phyloP scores from a whole-genome alignment of 1,140 invertebrate species.

The Heliothis virescens region DNA sequence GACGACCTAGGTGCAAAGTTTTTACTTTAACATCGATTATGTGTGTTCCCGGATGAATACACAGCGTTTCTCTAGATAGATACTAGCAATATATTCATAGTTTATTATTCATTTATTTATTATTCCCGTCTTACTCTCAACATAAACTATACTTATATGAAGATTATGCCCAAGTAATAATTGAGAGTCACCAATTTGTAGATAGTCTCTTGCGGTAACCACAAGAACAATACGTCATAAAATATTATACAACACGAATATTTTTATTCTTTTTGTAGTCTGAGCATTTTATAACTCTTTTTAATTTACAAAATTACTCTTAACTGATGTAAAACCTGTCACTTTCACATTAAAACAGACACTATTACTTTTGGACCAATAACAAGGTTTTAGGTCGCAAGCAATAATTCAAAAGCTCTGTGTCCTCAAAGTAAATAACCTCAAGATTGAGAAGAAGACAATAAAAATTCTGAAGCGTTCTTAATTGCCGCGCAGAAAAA shows the following conservation, averaged over 20 bases:
- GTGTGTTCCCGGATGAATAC: not conserved
- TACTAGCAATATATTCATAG: not conserved
- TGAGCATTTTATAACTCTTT: not conserved
- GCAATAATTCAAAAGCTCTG: not conserved
- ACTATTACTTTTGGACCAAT: not conserved
- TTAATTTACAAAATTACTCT: not conserved
- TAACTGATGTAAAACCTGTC: not conserved
- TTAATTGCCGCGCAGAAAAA: constrained; percentile 14
- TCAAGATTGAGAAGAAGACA: not conserved
- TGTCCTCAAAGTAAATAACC: not conserved
- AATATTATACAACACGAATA: constrained; percentile 12
- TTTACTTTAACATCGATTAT: constrained; percentile 14
- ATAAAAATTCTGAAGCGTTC: constrained; percentile 13
- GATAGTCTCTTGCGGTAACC: constrained; percentile 13
- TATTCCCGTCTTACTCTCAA: too few relatives aligned
- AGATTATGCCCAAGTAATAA: not conserved
- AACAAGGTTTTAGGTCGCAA: not conserved
- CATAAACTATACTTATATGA: too few relatives aligned
- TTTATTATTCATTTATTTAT: not conserved
- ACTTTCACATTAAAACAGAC: not conserved
- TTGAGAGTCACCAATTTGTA: constrained; percentile 1
- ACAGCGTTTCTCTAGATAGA: not conserved
- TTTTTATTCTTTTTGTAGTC: constrained; percentile 17
- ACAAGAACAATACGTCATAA: constrained; percentile 14
- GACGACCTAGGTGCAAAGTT: not conserved